These are phyloP conservation scores for Menidia beryllina DNA, from an alignment of 2,113 vertebrate species.

Conservation along the genomic window DNA sequence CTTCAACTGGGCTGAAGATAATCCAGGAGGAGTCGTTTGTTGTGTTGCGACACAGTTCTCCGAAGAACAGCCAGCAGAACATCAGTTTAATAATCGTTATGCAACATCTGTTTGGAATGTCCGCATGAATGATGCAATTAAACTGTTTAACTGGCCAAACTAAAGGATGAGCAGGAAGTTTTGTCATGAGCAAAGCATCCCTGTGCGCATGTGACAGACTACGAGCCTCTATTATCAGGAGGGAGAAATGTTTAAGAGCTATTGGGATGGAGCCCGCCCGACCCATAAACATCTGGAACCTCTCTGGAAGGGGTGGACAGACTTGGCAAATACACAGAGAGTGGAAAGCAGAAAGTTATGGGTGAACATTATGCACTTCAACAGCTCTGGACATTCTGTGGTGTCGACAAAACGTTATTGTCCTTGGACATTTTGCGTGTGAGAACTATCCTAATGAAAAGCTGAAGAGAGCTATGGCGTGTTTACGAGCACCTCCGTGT, in stretches of 20 bases:
- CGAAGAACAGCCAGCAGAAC: not conserved
- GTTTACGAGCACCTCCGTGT: not conserved
- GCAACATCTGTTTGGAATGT: not conserved
- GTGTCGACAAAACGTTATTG: constrained; percentile 26
- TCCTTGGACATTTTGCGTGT: constrained; percentile 19
- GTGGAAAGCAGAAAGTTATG: not conserved
- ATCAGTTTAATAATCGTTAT: not conserved
- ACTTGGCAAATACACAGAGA: constrained; percentile 3
- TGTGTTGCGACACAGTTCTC: constrained; percentile 16
- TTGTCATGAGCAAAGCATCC: not conserved
- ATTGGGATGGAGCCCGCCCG: constrained; percentile 36
- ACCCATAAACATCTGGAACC: constrained; percentile 56
- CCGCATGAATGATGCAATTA: not conserved
- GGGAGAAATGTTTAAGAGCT: constrained; percentile 17
- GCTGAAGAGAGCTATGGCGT: constrained; percentile 13
- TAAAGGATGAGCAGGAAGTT: not conserved
- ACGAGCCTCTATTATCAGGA: constrained; percentile 9
- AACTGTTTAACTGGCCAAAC: not conserved
- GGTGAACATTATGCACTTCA: constrained; percentile 47
- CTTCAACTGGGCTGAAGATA: not conserved
- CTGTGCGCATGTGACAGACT: not conserved
- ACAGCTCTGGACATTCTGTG: constrained; percentile 32
- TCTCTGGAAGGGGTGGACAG: constrained; percentile 19
- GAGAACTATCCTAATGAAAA: constrained; percentile 29
- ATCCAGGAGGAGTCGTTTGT: constrained; percentile 7